phyloP scores from a whole-genome alignment of 2,113 vertebrate genomes.

The Sardina pilchardus region DNA sequence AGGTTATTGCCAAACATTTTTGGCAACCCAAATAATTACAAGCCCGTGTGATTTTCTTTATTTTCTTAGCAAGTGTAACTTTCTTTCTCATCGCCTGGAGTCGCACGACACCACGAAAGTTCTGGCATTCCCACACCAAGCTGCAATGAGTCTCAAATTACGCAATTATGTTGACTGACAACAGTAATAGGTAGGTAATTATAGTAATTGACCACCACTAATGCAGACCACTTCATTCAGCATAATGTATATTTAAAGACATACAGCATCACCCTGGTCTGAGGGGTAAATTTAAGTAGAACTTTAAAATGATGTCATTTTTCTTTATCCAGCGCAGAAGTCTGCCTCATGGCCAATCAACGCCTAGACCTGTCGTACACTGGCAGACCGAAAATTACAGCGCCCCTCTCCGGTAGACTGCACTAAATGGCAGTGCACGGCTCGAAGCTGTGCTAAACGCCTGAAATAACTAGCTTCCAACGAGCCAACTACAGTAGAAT shows the following conservation, averaged over 20 bases:
- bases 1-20: neutral
- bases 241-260: neutral
- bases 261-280: neutral
- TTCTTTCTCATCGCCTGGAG: conserved; percentile 49
- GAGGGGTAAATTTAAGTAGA: neutral
- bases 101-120: conserved; percentile 45
- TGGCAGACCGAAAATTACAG: neutral
- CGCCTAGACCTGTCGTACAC: neutral
- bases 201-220: neutral
- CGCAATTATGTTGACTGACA: conserved; percentile 8
- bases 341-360: conserved; percentile 12
- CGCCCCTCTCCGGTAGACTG: conserved; percentile 17
- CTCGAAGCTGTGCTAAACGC: conserved; percentile 29
- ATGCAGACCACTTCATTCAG: neutral
- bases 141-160: neutral
- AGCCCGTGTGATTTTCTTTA: neutral
- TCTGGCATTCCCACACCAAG: neutral
- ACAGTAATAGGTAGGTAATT: neutral
- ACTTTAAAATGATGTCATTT: conserved; percentile 9
- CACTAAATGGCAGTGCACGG: conserved; percentile 22
- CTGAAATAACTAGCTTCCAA: conserved; percentile 66
- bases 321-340: neutral
- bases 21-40: neutral
- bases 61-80: conserved; percentile 45
- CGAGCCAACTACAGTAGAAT: conserved; percentile 48